Evolutionary conservation across 2,888 invertebrate species (phyloP), one percentile per base, ranked within the genome.

Genomic region (Hirtodrosophila duncani): DNA sequence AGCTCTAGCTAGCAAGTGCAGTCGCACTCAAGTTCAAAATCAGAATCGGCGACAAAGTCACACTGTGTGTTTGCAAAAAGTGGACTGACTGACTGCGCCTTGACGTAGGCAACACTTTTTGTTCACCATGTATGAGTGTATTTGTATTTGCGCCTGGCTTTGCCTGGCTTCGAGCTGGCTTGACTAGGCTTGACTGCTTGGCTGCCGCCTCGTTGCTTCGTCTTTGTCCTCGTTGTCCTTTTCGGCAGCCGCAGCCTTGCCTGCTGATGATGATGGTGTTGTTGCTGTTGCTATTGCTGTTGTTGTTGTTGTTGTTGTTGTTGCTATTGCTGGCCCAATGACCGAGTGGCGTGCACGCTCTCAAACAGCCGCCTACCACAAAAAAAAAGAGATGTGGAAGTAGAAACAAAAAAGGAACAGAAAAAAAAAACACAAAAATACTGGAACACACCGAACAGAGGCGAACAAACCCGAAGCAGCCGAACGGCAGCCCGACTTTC

Each of bases 241-340:
- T 20, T 20, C 20, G 20, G 4, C 7, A 20, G 20, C 20, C 7
- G 4, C 20, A 20, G 4, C 20, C 5, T 20, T 20, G 20, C 20
- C 7, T 20, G 20, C 20, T n/a, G n/a, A n/a, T n/a, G n/a, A n/a
- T n/a, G n/a, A n/a, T n/a, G n/a, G n/a, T n/a, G n/a, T n/a, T n/a
- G n/a, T n/a, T n/a, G n/a, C n/a, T n/a, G n/a, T n/a, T n/a, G n/a
- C n/a, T n/a, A n/a, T n/a, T n/a, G n/a, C n/a, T n/a, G n/a, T n/a
- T n/a, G n/a, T n/a, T n/a, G n/a, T n/a, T n/a, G n/a, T n/a, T n/a
- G n/a, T n/a, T n/a, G n/a, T n/a, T n/a, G n/a, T n/a, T n/a, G n/a
- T n/a, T n/a, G n/a, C n/a, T n/a, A n/a, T n/a, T n/a, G n/a, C 80
- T 72, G 81, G 82, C 81, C 81, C 80, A 81, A 82, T 81, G 83